A percentile compares a stretch with the other conserved stretches of the same genome.
Conservation (phyloP, 2,888 invertebrate species). For the Junonia oenone region DNA sequence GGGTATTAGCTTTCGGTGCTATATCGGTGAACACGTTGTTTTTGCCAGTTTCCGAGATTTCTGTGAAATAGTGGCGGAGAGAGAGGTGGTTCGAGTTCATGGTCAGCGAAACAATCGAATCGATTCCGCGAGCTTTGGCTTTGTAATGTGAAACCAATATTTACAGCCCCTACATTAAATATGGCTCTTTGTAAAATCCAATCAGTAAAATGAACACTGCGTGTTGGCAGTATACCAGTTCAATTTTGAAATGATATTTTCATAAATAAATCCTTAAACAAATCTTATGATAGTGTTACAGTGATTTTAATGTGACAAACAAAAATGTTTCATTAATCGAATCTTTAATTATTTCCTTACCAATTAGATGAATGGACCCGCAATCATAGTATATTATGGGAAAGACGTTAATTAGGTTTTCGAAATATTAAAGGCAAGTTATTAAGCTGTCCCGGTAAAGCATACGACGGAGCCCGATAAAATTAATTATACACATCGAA, state of each 20-base stretch:
- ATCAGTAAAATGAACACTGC: neutral
- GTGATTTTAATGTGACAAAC: too few relatives aligned
- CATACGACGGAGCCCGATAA: slow-evolving; percentile 53
- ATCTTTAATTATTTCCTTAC: neutral
- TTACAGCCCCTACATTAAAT: slow-evolving; percentile 34
- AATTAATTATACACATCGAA: slow-evolving; percentile 61
- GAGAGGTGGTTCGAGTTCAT: slow-evolving; percentile 59
- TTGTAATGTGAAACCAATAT: slow-evolving; percentile 29
- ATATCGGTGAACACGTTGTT: slow-evolving; percentile 22
- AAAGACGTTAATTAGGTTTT: neutral
- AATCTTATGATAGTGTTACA: neutral
- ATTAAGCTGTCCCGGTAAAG: slow-evolving; percentile 33
- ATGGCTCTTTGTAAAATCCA: slow-evolving; percentile 38
- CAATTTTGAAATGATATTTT: neutral
- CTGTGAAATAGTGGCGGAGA: slow-evolving; percentile 39
- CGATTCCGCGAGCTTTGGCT: slow-evolving; percentile 42
- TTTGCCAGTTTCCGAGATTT: slow-evolving; percentile 36
- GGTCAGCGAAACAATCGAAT: slow-evolving; percentile 68
- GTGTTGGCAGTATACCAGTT: neutral
- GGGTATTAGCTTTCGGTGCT: slow-evolving; percentile 24
- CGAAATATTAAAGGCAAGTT: slow-evolving; percentile 16
- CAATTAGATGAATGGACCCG: neutral
- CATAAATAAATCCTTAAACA: neutral
- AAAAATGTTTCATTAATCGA: too few relatives aligned
- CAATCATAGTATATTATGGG: neutral